phyloP scores from a whole-genome alignment of 2,797 vertebrate species.

The Chelidonichthys spinosus region DNA sequence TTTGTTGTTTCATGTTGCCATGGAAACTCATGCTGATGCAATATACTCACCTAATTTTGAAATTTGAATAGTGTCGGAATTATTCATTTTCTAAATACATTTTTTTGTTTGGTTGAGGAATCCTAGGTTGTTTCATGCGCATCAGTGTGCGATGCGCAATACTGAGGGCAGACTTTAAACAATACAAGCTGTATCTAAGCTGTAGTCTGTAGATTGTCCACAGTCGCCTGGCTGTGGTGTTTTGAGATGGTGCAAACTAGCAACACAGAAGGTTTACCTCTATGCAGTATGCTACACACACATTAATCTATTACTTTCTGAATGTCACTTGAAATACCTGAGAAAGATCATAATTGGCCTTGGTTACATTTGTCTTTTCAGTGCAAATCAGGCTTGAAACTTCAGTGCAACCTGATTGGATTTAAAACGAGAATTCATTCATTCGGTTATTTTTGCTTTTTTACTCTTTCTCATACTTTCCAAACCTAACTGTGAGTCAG shows the following conservation, averaged over 20 bases:
- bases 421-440: not conserved
- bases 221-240: slow-evolving; percentile 50
- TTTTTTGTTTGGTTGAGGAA: not conserved
- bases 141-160: not conserved
- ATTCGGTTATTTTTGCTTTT: not conserved
- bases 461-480: not conserved
- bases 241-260: slow-evolving; percentile 29
- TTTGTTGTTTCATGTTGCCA: slow-evolving; percentile 5
- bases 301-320: slow-evolving; percentile 17
- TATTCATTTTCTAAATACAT: not conserved
- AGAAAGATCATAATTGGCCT: slow-evolving; percentile 8
- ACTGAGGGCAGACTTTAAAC: not conserved
- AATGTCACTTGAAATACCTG: slow-evolving; percentile 15
- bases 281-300: not conserved
- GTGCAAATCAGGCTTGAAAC: not conserved
- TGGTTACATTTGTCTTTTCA: not conserved
- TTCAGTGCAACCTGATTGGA: not conserved
- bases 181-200: slow-evolving; percentile 40
- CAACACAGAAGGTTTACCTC: slow-evolving; percentile 36
- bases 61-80: not conserved
- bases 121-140: not conserved
- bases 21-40: not conserved
- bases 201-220: slow-evolving; percentile 58
- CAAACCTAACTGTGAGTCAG: not conserved
- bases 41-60: not conserved